Percentiles rank a stretch among this genome's conserved stretches.
Conservation (phyloP, 2,888 invertebrate species). For the Caenorhabditis sulstoni region DNA sequence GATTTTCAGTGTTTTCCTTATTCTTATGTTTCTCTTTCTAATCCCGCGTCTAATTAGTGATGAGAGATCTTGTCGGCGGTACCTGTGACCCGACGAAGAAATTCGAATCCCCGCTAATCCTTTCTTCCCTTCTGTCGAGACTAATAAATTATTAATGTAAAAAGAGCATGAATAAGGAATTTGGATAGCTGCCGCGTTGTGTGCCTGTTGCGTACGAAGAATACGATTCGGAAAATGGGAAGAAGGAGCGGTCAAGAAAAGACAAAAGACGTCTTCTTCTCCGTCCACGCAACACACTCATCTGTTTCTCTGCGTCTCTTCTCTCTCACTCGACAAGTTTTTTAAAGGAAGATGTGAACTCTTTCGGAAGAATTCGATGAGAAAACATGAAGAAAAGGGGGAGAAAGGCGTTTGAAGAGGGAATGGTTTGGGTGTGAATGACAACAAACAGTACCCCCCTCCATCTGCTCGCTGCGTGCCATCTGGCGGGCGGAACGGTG, state of each 20-base stretch:
- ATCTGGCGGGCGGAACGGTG: neutral
- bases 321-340: neutral
- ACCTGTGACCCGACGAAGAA: neutral
- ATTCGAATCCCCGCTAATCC: conserved; percentile 23
- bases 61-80: conserved; percentile 16
- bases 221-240: conserved; percentile 35
- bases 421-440: conserved; percentile 8
- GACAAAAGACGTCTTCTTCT: conserved; percentile 11
- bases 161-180: conserved; percentile 52
- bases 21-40: no score
- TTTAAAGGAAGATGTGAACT: neutral
- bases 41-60: neutral
- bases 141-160: conserved; percentile 52
- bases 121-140: conserved; percentile 3
- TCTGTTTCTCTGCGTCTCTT: conserved; percentile 16
- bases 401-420: no score
- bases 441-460: conserved; percentile 24
- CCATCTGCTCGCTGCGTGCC: conserved; percentile 31
- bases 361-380: no score
- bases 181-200: conserved; percentile 20
- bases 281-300: conserved; percentile 30
- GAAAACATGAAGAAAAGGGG: no score
- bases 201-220: conserved; percentile 35
- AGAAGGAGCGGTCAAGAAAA: conserved; percentile 3
- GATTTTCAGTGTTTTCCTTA: no score